Conservation (phyloP, 2,888 invertebrate species). For the Ophion obscuratus region DNA sequence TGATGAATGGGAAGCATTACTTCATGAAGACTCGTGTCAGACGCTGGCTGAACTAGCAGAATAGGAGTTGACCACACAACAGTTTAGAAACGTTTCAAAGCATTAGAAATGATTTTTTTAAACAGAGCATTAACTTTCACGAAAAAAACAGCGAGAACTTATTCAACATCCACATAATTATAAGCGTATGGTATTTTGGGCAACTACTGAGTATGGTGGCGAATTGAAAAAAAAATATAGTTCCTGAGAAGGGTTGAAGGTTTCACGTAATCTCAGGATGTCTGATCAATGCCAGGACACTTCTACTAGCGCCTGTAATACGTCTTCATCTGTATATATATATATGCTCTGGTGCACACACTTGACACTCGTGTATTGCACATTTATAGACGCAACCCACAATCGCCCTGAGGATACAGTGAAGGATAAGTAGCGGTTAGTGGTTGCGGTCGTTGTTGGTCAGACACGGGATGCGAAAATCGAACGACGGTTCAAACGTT, state of each 20-base stretch:
- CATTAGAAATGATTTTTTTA: too few species aligned
- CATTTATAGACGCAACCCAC: constrained; percentile 19
- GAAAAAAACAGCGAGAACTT: too few species aligned
- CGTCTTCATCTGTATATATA: neutral
- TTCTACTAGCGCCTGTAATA: constrained; percentile 36
- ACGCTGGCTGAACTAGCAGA: too few species aligned
- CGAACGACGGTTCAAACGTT: constrained; percentile 54
- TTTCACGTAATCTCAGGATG: constrained; percentile 23
- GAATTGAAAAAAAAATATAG: neutral
- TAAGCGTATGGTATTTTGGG: too few species aligned
- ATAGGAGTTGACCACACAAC: too few species aligned
- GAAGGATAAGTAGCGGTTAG: constrained; percentile 67
- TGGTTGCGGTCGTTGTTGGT: constrained; percentile 70
- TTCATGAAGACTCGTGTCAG: too few species aligned
- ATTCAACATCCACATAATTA: too few species aligned
- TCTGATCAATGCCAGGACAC: constrained; percentile 43
- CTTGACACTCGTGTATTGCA: neutral
- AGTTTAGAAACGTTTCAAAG: too few species aligned
- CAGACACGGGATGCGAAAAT: constrained; percentile 64
- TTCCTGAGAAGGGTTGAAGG: neutral
- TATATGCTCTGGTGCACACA: neutral
- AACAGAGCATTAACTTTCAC: too few species aligned
- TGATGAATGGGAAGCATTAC: too few species aligned
- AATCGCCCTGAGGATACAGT: constrained; percentile 22
- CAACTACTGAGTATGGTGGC: too few species aligned